A percentile compares a stretch with the other conserved stretches of the same genome.
Conservation (phyloP, 2,797 vertebrate genomes). For the Etheostoma perlongum region DNA sequence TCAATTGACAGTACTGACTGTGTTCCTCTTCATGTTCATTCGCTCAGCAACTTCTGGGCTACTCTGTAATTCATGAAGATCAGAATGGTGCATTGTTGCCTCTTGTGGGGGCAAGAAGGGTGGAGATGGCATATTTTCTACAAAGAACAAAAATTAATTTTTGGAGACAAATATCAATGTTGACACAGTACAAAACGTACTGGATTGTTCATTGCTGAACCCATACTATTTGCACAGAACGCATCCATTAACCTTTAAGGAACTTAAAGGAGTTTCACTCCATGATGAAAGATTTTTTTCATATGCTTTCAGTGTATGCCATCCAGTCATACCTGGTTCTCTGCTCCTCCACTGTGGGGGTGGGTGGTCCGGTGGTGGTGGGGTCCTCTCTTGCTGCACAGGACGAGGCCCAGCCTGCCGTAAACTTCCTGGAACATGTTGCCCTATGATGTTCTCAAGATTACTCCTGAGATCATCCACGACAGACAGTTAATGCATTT, state of each 20-base stretch:
- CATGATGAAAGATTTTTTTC: no score
- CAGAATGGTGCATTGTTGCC: not conserved
- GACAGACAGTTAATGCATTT: not conserved
- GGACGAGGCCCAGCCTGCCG: conserved; percentile 31
- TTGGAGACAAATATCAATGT: not conserved
- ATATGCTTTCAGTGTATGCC: not conserved
- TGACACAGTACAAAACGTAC: not conserved
- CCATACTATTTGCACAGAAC: not conserved
- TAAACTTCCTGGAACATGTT: conserved; percentile 49
- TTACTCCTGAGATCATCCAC: conserved; percentile 72
- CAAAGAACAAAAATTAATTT: not conserved
- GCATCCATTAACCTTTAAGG: not conserved
- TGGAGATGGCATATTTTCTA: conserved; percentile 28
- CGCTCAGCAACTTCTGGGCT: conserved; percentile 10
- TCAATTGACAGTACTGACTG: conserved; percentile 60
- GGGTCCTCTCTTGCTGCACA: conserved; percentile 33
- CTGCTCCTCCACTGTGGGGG: conserved; percentile 48
- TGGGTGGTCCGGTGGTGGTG: conserved; percentile 41
- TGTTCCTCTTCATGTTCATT: conserved; percentile 55
- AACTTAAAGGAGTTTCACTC: not conserved
- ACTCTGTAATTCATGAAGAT: conserved; percentile 17
- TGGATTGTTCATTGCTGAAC: not conserved
- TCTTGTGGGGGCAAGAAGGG: conserved; percentile 37
- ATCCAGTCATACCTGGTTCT: conserved; percentile 62
- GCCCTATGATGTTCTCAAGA: conserved; percentile 66